A percentile compares a stretch with the other conserved stretches of the same genome.
These are phyloP conservation scores for Digitonthophagus gazella DNA, from an alignment of 2,888 invertebrate genomes.

Conservation along the genomic window DNA sequence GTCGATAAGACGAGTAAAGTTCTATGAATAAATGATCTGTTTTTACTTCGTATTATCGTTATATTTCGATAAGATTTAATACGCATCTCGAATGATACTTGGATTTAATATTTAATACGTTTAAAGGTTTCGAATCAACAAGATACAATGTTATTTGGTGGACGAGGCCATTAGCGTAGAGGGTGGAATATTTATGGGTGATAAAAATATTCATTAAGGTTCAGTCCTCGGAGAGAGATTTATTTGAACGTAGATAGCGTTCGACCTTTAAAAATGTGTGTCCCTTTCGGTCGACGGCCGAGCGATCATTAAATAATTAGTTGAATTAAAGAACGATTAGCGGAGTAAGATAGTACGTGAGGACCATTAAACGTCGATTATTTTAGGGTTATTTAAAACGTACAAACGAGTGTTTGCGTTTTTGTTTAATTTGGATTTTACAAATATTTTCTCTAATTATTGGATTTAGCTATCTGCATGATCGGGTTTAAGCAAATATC, in stretches of 20 bases:
- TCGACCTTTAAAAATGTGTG: slow-evolving; percentile 8
- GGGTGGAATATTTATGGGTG: neutral
- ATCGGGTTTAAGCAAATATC: neutral
- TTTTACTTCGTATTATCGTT: neutral
- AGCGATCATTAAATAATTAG: slow-evolving; percentile 8
- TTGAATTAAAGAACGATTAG: neutral
- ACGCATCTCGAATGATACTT: too few species aligned
- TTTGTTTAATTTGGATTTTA: too few species aligned
- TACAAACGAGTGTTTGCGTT: neutral
- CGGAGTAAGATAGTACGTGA: neutral
- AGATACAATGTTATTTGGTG: neutral
- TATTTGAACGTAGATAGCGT: slow-evolving; percentile 10
- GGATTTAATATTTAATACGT: neutral
- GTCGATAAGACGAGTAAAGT: neutral
- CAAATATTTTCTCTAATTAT: neutral
- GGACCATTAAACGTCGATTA: neutral
- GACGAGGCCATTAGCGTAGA: neutral
- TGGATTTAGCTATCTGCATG: neutral
- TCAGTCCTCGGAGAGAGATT: neutral
- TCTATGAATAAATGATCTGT: neutral
- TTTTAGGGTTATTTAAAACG: neutral
- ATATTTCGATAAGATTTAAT: neutral
- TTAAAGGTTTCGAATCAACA: neutral
- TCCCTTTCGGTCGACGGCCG: neutral
- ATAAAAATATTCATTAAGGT: slow-evolving; percentile 16